These are phyloP conservation scores for Leptinotarsa rubiginosa DNA, from an alignment of 2,888 invertebrate genomes.

Conservation along the genomic window DNA sequence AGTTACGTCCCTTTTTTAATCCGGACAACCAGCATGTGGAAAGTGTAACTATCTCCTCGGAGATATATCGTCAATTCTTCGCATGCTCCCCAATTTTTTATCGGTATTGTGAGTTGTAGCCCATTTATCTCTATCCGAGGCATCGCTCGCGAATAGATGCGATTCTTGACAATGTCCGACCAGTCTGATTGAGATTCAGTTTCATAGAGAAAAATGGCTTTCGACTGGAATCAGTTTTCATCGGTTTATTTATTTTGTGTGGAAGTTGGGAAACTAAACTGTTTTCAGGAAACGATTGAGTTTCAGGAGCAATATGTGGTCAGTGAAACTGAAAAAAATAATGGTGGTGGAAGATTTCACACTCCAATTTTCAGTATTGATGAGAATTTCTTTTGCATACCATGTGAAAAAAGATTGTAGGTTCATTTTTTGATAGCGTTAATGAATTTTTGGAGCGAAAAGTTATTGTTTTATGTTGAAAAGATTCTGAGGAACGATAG, in stretches of 20 bases:
- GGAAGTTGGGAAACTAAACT: not conserved
- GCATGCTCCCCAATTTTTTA: conserved; percentile 23
- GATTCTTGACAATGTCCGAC: conserved; percentile 16
- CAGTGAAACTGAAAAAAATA: not conserved
- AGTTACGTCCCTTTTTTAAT: conserved; percentile 37
- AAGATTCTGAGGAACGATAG: too few species aligned
- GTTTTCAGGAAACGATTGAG: not conserved
- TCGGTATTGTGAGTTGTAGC: conserved; percentile 21
- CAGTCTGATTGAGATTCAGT: conserved; percentile 17
- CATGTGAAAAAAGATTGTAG: too few species aligned
- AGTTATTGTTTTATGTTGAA: too few species aligned
- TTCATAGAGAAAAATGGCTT: conserved; percentile 25
- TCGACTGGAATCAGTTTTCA: conserved; percentile 9
- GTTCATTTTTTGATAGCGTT: too few species aligned
- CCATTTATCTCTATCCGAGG: conserved; percentile 23
- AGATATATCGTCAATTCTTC: conserved; percentile 23
- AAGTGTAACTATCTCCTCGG: conserved; percentile 2
- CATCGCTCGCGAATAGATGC: conserved; percentile 18
- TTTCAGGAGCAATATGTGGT: not conserved
- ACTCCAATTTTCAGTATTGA: too few species aligned
- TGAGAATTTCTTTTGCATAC: too few species aligned
- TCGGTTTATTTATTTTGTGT: conserved; percentile 1
- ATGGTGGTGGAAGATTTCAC: too few species aligned
- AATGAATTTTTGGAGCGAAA: too few species aligned
- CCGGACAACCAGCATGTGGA: conserved; percentile 34